phyloP scores from a whole-genome alignment of 2,888 invertebrate genomes.

The Trichopoda pennipes region DNA sequence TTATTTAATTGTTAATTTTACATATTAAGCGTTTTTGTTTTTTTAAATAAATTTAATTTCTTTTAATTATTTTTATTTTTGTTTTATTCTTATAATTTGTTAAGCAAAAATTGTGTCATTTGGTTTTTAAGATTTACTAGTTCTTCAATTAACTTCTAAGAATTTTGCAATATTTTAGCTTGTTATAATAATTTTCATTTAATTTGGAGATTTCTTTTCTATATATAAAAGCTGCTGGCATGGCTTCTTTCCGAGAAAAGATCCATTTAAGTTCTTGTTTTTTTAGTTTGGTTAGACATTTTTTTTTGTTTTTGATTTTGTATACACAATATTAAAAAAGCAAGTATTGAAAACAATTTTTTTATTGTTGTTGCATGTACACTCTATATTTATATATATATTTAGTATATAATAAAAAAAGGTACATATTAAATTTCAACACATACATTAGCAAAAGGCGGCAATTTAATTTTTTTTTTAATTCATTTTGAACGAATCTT shows the following conservation, averaged over 20 bases:
- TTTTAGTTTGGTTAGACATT: slow-evolving; percentile 17
- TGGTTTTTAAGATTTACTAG: background rate
- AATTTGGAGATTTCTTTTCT: background rate
- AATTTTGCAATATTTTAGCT: background rate
- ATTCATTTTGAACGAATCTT: slow-evolving; percentile 44
- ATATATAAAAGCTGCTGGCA: background rate
- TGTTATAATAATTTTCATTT: background rate
- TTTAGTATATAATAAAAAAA: slow-evolving; percentile 34
- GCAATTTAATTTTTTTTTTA: slow-evolving; percentile 49
- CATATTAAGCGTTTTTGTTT: slow-evolving; percentile 37
- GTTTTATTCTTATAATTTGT: background rate
- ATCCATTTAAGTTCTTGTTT: slow-evolving; percentile 49
- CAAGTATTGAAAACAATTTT: slow-evolving; percentile 48
- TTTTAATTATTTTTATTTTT: background rate
- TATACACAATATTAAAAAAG: slow-evolving; percentile 43
- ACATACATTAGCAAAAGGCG: slow-evolving; percentile 65
- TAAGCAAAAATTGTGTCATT: background rate
- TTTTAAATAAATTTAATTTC: background rate
- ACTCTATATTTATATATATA: slow-evolving; percentile 25
- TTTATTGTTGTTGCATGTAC: slow-evolving; percentile 27
- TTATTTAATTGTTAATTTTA: slow-evolving; percentile 36
- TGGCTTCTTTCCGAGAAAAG: slow-evolving; percentile 28
- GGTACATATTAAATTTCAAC: slow-evolving; percentile 67
- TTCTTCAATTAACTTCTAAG: background rate
- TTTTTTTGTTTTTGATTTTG: slow-evolving; percentile 4